Evolutionary conservation across 2,888 invertebrate genomes (phyloP), one percentile per base, ranked within the genome.

Genomic region (Leptinotarsa rubiginosa): DNA sequence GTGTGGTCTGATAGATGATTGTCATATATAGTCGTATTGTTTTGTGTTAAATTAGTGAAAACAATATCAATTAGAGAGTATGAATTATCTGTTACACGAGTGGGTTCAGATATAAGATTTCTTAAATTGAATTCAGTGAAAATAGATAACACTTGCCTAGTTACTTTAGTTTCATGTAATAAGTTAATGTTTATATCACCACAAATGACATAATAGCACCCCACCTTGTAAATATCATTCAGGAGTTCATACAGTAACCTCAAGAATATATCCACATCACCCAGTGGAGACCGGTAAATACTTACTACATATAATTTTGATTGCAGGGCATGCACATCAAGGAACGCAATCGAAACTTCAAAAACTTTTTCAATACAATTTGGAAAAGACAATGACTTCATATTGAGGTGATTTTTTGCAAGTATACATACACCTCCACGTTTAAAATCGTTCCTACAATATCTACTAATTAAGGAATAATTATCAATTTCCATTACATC

Each of bases 1-100:
- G 64, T 22, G 25, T 64, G 64, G n/a, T 64, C 64, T 22, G 64
- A 64, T 64, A 64, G 49, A 49, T 49, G 49, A 49, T 13, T 49
- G 49, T 49, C 16, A 16, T 49, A 16, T 49, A 49, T 49, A 49
- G 49, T 49, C 16, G 16, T 49, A 49, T 16, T 49, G 49, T 49
- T 49, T 49, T 13, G 16, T 49, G 49, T 49, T 15, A 49, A 16
- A 49, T 49, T 49, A 15, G 49, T 49, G 16, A 16, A 49, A 15
- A 49, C 16, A 16, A 49, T 49, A 49, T 49, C 49, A 15, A 49
- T 49, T 16, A 49, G 16, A 49, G 49, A 15, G 16, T 16, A 15
- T 49, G 49, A 49, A 4, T 13, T 49, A 49, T 49, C 15, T 49
- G 49, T 49, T 13, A 49, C 16, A 15, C 49, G 49, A 49, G 49